phyloP scores from a whole-genome alignment of 2,113 vertebrate species.

The Triplophysa dalaica region DNA sequence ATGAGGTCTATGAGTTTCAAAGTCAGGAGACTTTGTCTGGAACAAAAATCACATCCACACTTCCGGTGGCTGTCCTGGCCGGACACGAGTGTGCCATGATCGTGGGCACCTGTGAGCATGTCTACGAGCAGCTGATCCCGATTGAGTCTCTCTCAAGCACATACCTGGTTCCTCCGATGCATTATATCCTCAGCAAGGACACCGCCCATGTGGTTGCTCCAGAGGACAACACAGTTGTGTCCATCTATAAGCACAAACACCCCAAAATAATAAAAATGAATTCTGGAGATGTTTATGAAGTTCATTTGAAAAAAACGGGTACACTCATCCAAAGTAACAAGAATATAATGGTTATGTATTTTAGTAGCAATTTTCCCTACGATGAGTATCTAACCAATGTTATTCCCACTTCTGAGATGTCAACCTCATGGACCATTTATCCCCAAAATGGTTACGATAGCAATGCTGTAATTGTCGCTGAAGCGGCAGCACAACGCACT shows the following conservation, averaged over 20 bases:
- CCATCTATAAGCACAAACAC: background rate
- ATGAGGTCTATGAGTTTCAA: constrained; percentile 51
- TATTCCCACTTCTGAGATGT: constrained; percentile 51
- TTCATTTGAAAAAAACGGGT: background rate
- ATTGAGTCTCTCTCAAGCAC: constrained; percentile 45
- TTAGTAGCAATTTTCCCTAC: constrained; percentile 48
- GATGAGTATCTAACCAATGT: constrained; percentile 56
- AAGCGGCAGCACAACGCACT: constrained; percentile 16
- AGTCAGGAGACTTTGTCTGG: constrained; percentile 47
- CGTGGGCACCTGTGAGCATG: constrained; percentile 47
- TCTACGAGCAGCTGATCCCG: constrained; percentile 59
- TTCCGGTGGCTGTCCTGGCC: constrained; percentile 54
- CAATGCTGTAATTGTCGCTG: constrained; percentile 49
- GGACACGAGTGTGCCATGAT: constrained; percentile 52
- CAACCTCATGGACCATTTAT: constrained; percentile 56
- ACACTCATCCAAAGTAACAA: constrained; percentile 48
- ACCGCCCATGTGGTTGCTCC: constrained; percentile 50
- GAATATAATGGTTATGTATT: constrained; percentile 61
- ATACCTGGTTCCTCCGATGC: constrained; percentile 56
- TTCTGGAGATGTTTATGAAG: constrained; percentile 40
- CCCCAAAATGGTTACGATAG: constrained; percentile 35
- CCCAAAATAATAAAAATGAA: constrained; percentile 14
- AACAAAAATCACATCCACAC: constrained; percentile 42
- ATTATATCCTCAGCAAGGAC: constrained; percentile 16
- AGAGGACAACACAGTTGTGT: constrained; percentile 56